Conservation (phyloP, 64 coral and sea anemone genomes). For the Trachythela sp. region DNA sequence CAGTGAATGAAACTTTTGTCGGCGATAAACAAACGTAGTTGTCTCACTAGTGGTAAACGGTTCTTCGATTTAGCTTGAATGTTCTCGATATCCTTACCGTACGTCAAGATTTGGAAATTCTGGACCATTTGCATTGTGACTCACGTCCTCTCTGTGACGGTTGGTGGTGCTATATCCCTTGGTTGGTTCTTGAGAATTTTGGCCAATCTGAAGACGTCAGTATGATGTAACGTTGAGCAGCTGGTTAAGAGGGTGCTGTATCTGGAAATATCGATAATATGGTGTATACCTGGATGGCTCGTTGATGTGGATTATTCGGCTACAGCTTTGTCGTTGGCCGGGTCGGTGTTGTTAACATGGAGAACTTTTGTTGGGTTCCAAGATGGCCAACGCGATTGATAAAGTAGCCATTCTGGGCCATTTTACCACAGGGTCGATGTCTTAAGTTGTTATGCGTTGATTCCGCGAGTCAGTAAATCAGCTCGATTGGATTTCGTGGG, state of each 20-base stretch:
- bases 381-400: neutral
- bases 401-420: neutral
- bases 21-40: conserved; percentile 47
- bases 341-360: no score
- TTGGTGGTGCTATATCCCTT: neutral
- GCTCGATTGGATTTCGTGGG: neutral
- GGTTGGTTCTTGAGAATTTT: neutral
- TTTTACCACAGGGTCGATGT: neutral
- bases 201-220: neutral
- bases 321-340: no score
- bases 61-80: neutral
- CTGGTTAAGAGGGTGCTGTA: conserved; percentile 16
- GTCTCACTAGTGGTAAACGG: conserved; percentile 32
- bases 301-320: neutral
- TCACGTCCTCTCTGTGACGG: neutral
- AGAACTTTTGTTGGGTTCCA: neutral
- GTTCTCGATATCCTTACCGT: conserved; percentile 42
- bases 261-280: conserved; percentile 16
- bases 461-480: neutral
- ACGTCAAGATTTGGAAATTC: conserved; percentile 17
- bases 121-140: neutral
- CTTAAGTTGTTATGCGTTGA: neutral
- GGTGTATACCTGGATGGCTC: neutral
- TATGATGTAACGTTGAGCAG: conserved; percentile 8
- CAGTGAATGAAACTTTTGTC: conserved; percentile 44